A percentile compares a stretch with the other conserved stretches of the same genome.
phyloP scores from a whole-genome alignment of 2,113 vertebrate species.

The Eretmochelys imbricata region DNA sequence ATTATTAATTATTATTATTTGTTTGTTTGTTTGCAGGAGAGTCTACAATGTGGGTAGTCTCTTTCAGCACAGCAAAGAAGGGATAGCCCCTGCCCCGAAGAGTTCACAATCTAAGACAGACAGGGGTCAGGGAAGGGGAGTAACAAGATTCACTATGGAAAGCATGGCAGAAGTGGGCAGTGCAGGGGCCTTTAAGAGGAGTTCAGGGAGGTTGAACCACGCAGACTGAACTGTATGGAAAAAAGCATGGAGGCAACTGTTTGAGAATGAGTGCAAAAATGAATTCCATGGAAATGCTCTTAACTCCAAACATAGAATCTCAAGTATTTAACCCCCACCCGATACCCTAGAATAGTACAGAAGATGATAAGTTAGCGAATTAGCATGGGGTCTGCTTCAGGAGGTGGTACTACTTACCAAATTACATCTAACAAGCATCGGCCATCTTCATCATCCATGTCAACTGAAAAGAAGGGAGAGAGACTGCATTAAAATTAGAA shows the following conservation, averaged over 20 bases:
- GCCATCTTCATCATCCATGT: constrained; percentile 99
- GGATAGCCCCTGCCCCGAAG: background rate
- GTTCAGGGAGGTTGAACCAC: background rate
- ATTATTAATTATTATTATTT: background rate
- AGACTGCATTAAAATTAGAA: background rate
- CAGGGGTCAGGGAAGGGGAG: background rate
- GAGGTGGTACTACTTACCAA: constrained; percentile 85
- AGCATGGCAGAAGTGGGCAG: background rate
- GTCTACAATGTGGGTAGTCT: background rate
- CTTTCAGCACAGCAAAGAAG: background rate
- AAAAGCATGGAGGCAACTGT: background rate
- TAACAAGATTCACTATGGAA: background rate
- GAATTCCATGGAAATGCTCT: background rate
- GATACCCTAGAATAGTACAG: rapidly evolving
- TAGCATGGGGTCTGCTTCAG: rapidly evolving
- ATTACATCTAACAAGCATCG: constrained; percentile 99
- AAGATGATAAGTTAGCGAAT: too few relatives aligned
- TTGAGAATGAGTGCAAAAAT: rapidly evolving
- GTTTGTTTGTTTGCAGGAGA: background rate
- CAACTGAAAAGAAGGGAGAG: constrained; percentile 83
- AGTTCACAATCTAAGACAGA: background rate
- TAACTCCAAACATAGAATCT: background rate
- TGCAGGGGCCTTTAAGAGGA: background rate
- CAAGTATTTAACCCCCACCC: rapidly evolving
- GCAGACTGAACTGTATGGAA: rapidly evolving